A percentile compares a stretch with the other conserved stretches of the same genome.
phyloP scores from a whole-genome alignment of 30 jellyfish, hydroid and myxozoan genomes.

The Cassiopea andromeda region DNA sequence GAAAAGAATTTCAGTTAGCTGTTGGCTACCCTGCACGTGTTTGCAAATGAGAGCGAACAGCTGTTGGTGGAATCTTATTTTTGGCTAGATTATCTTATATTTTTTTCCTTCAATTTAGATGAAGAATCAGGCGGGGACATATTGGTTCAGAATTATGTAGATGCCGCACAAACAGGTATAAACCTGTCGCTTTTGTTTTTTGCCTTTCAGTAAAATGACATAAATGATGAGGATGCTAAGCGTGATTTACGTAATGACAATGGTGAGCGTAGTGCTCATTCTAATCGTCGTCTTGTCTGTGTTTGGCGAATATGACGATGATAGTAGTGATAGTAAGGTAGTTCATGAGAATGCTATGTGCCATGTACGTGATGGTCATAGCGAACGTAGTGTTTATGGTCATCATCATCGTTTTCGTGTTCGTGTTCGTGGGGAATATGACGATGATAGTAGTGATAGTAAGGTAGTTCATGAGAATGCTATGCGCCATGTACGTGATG shows the following conservation, averaged over 20 bases:
- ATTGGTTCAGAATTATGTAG: slow-evolving; percentile 65
- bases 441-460: not conserved
- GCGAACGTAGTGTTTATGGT: not conserved
- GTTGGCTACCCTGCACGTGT: too few relatives aligned
- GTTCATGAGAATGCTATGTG: not conserved
- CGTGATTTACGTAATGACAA: not conserved
- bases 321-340: not conserved
- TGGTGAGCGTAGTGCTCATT: too few relatives aligned
- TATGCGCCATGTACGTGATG: not conserved
- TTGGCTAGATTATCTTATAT: too few relatives aligned
- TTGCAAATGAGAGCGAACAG: too few relatives aligned
- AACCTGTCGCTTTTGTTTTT: not conserved
- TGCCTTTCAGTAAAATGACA: not conserved
- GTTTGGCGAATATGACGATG: not conserved
- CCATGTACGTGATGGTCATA: not conserved
- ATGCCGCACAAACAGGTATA: slow-evolving; percentile 75
- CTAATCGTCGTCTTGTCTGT: too few relatives aligned
- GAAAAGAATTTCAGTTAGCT: too few relatives aligned
- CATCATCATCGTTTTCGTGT: not conserved
- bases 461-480: not conserved
- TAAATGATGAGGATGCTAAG: not conserved
- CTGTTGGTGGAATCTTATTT: too few relatives aligned
- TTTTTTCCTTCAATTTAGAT: slow-evolving; percentile 10
- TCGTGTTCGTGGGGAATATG: not conserved
- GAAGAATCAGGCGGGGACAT: slow-evolving; percentile 67